Evolutionary conservation across 2,113 vertebrate genomes (phyloP).

Genomic region (Microtus oregoni): DNA sequence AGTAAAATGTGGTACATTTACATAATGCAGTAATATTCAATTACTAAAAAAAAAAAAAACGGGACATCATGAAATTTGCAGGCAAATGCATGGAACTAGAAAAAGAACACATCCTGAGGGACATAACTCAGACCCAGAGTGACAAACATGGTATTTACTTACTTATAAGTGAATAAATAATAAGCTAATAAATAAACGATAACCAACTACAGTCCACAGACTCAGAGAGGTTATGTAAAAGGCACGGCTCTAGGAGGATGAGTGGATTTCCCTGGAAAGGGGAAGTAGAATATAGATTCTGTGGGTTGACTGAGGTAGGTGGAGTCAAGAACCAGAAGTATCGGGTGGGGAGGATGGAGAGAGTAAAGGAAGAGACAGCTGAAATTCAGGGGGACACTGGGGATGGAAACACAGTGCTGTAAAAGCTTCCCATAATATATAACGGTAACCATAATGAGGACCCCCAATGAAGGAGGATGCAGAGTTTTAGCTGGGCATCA

Average conservation of each 20-base stretch:
- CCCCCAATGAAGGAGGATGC: rapidly evolving
- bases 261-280: too few relatives aligned
- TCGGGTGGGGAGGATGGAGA: too few relatives aligned
- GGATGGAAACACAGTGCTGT: not conserved
- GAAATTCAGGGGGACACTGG: rapidly evolving
- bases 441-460: rapidly evolving
- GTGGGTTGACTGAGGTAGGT: rapidly evolving
- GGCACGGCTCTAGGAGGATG: rapidly evolving
- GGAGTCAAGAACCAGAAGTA: not conserved
- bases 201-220: not conserved
- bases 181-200: not conserved
- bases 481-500: not conserved
- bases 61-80: not conserved
- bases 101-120: not conserved
- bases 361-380: not conserved
- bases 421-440: not conserved
- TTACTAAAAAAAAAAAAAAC: not conserved
- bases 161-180: not conserved
- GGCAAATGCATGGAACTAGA: not conserved
- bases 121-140: not conserved
- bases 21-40: not conserved
- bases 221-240: not conserved
- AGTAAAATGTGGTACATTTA: not conserved
- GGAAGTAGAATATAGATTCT: not conserved
- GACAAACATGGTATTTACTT: too few relatives aligned